Evolutionary conservation across 1,140 invertebrate species (phyloP).

Genomic region (Aphelenchoides besseyi): DNA sequence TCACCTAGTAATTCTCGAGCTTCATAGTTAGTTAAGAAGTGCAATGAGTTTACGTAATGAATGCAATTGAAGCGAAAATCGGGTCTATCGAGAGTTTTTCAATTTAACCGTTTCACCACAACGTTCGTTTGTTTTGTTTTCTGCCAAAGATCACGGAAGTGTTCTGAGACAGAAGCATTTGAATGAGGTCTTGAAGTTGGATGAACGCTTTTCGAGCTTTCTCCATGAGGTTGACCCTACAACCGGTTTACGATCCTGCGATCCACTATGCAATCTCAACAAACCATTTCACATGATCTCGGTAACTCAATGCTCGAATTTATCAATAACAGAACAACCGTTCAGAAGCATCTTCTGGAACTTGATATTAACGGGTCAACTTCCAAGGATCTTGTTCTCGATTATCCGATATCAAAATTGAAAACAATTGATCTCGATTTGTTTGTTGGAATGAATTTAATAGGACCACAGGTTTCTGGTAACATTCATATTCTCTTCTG

Average conservation of each 20-base stretch:
- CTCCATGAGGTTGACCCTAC: slow-evolving; percentile 24
- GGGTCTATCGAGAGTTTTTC: slow-evolving; percentile 51
- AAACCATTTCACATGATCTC: slow-evolving; percentile 52
- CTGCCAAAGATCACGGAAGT: slow-evolving; percentile 36
- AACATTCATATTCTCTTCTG: slow-evolving; percentile 8
- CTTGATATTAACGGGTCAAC: slow-evolving; percentile 27
- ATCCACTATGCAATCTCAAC: slow-evolving; percentile 56
- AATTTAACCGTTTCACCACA: slow-evolving; percentile 42
- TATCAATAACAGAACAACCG: slow-evolving; percentile 2
- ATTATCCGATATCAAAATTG: slow-evolving; percentile 48
- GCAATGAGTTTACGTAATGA: slow-evolving; percentile 6
- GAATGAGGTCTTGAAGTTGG: slow-evolving; percentile 38
- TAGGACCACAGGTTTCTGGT: slow-evolving; percentile 34
- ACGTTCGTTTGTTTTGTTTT: slow-evolving; percentile 49
- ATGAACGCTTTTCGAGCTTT: slow-evolving; percentile 27
- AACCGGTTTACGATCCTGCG: slow-evolving; percentile 37
- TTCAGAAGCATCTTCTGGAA: slow-evolving; percentile 32
- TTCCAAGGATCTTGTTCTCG: slow-evolving; percentile 35
- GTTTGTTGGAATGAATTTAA: slow-evolving; percentile 55
- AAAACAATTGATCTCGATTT: slow-evolving; percentile 33
- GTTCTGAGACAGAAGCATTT: slow-evolving; percentile 30
- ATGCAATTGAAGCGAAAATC: slow-evolving; percentile 37
- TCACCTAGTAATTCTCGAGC: slow-evolving; percentile 39
- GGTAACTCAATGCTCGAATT: slow-evolving; percentile 30
- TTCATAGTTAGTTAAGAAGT: slow-evolving; percentile 44